Percentiles rank a stretch among this genome's conserved stretches.
Conservation (phyloP, 2,888 invertebrate genomes). For the Caenorhabditis afra region DNA sequence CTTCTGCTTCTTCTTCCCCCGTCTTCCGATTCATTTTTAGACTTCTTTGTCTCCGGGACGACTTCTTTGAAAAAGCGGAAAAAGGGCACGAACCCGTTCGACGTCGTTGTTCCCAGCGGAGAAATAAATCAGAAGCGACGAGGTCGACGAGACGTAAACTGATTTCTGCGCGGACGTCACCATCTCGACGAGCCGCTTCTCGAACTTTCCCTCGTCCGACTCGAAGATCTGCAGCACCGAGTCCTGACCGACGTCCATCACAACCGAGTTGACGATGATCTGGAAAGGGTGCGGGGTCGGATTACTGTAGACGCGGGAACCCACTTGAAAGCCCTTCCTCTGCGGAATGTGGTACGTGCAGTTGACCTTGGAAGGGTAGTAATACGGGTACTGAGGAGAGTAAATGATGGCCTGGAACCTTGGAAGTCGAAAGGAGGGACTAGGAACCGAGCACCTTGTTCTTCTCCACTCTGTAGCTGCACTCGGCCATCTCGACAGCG, state of each 20-base stretch:
- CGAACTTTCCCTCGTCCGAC: slow-evolving; percentile 55
- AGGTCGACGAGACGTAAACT: slow-evolving; percentile 60
- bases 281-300: slow-evolving; percentile 26
- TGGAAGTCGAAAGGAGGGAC: no score
- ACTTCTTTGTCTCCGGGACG: neutral
- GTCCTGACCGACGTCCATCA: slow-evolving; percentile 60
- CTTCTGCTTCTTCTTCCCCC: neutral
- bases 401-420: slow-evolving; percentile 59
- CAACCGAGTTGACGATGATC: slow-evolving; percentile 49
- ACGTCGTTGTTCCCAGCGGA: slow-evolving; percentile 62
- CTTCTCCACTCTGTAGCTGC: slow-evolving; percentile 65
- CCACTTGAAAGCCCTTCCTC: slow-evolving; percentile 59
- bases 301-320: neutral
- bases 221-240: slow-evolving; percentile 64
- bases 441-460: slow-evolving; percentile 29
- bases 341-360: slow-evolving; percentile 66
- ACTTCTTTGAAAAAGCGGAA: neutral
- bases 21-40: neutral
- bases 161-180: slow-evolving; percentile 59
- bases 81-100: slow-evolving; percentile 51
- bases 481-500: slow-evolving; percentile 65
- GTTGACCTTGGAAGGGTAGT: slow-evolving; percentile 64
- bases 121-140: slow-evolving; percentile 64
- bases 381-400: slow-evolving; percentile 66
- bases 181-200: slow-evolving; percentile 62